phyloP scores from a whole-genome alignment of 2,797 vertebrate genomes.

The Clamator glandarius region DNA sequence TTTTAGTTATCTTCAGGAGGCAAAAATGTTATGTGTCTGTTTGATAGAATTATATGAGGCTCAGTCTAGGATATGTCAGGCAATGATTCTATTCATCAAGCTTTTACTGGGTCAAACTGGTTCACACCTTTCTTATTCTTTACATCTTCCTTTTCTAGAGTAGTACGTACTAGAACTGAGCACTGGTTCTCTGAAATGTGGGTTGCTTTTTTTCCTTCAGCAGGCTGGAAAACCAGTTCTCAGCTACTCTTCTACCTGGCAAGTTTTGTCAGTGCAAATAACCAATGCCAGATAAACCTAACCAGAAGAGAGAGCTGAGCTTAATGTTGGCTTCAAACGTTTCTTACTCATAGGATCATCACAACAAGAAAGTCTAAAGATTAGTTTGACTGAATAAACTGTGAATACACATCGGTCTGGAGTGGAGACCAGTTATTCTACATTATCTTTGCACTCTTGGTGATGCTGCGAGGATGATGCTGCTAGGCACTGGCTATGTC shows the following conservation, averaged over 20 bases:
- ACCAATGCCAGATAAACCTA: background rate
- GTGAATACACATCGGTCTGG: background rate
- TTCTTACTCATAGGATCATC: background rate
- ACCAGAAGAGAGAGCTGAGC: background rate
- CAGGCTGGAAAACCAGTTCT: background rate
- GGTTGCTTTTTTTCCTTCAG: background rate
- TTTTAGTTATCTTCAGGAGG: background rate
- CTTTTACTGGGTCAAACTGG: background rate
- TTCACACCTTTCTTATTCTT: background rate
- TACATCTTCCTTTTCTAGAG: background rate
- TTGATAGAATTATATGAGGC: background rate
- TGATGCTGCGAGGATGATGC: background rate
- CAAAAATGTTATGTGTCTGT: background rate
- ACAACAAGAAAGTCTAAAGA: background rate
- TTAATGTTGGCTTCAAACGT: background rate
- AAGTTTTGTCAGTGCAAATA: background rate
- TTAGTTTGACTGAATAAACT: background rate
- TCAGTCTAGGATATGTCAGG: background rate
- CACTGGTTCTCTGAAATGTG: background rate
- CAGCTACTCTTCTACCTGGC: background rate
- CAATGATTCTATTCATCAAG: background rate
- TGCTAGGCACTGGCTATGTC: background rate
- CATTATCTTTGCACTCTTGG: background rate
- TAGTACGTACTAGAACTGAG: background rate
- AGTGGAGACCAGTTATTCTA: background rate